Evolutionary conservation across 2,113 vertebrate genomes (phyloP).

Genomic region (Lipophrys pholis): DNA sequence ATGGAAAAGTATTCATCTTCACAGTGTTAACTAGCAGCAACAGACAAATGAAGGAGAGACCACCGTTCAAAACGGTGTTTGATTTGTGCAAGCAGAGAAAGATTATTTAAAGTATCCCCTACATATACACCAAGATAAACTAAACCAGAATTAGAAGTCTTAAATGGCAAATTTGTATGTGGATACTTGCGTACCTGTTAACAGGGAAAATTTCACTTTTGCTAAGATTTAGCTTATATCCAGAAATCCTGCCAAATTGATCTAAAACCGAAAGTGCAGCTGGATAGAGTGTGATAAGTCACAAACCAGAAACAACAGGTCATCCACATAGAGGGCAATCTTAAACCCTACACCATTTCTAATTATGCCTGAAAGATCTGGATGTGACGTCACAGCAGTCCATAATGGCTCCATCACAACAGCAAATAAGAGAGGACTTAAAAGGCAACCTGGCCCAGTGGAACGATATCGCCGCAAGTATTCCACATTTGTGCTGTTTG

Average conservation of each 20-base stretch:
- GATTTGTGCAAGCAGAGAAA: background rate
- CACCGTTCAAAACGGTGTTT: background rate
- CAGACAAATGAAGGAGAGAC: background rate
- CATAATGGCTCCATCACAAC: no score
- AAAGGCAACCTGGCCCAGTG: no score
- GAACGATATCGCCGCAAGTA: no score
- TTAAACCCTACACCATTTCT: background rate
- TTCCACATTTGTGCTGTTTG: no score
- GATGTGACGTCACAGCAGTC: no score
- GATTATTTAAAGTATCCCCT: background rate
- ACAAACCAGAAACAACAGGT: background rate
- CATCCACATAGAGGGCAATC: background rate
- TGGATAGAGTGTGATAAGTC: background rate
- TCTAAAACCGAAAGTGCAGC: background rate
- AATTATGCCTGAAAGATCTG: background rate
- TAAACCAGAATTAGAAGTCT: background rate
- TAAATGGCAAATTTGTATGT: background rate
- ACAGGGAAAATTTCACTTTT: background rate
- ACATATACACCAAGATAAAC: background rate
- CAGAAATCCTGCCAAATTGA: background rate
- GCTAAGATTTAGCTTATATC: conserved; percentile 1
- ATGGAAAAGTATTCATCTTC: no score
- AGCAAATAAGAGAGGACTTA: no score
- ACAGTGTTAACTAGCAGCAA: no score
- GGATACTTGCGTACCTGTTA: background rate